Evolutionary conservation across 2,113 vertebrate species (phyloP).

Genomic region (Vulpes vulpes): DNA sequence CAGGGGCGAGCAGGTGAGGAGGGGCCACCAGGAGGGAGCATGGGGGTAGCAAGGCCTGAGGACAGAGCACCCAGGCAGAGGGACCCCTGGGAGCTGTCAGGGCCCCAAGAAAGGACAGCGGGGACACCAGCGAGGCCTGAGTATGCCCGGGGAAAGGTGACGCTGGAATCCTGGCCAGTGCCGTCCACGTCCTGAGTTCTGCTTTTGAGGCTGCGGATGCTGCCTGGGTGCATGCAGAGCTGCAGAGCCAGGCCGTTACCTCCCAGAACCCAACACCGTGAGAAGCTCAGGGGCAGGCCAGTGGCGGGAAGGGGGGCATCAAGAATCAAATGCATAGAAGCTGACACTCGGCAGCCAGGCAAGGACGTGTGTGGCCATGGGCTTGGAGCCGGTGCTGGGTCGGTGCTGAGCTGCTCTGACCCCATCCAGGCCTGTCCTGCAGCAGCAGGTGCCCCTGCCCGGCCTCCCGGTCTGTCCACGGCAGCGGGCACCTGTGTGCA

Average conservation of each 20-base stretch:
- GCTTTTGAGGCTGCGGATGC: fast-evolving
- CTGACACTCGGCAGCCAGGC: fast-evolving
- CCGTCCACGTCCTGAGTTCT: fast-evolving
- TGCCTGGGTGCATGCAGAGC: fast-evolving
- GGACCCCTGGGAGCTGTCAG: too few species aligned
- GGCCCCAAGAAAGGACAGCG: background rate
- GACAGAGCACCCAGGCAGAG: background rate
- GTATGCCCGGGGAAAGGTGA: fast-evolving
- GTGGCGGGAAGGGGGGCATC: fast-evolving
- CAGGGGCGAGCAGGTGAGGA: background rate
- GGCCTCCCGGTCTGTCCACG: fast-evolving
- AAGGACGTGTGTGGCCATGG: fast-evolving
- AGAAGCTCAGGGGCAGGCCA: background rate
- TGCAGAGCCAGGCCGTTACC: fast-evolving
- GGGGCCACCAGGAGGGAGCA: background rate
- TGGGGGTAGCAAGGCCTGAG: background rate
- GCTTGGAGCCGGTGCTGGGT: background rate
- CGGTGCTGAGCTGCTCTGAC: fast-evolving
- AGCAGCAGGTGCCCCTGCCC: fast-evolving
- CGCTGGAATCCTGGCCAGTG: fast-evolving
- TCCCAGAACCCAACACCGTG: background rate
- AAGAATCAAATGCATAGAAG: fast-evolving
- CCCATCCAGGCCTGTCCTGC: fast-evolving
- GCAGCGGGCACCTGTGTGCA: fast-evolving
- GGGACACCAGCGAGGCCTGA: too few species aligned